Evolutionary conservation across 2,888 invertebrate genomes (phyloP), one percentile per base, ranked within the genome.

Genomic region (Diaphora mendica): DNA sequence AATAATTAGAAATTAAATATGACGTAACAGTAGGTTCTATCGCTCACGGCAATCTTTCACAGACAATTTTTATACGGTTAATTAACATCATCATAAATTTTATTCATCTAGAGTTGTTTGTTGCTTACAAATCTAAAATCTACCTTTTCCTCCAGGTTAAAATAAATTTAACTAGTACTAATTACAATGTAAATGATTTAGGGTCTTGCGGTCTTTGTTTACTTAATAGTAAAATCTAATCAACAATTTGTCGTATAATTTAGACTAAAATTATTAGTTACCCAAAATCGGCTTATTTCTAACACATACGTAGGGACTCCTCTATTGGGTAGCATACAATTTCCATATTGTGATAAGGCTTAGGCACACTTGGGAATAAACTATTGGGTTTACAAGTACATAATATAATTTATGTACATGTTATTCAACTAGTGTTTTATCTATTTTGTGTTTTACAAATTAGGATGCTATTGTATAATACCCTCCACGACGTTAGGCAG

Each of bases 281-380:
- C 26, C 39, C 17, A 39, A 51, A 74, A 74, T 67, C 67, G 68
- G 48, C 64, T 74, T 70, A 74, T 64, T 64, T 51, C 30, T 7
- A 35, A 33, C 51, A 72, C 62, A 33, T 33, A 68, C 48, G 23
- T 17, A 59, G n/a, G 51, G 20, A 71, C 30, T 44, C 39, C 74
- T 64, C 55, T 68, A 68, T 68, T 59, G n/a, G 42, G 64, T 74
- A 74, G 70, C 71, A 71, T 70, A 71, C 39, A 74, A 74, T 74
- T 74, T 71, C 74, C 74, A 74, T 74, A 71, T 68, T 74, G 71
- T 74, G 68, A 71, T 64, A 74, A 48, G 68, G 68, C 64, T 74
- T 30, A 70, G 13, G n/a, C 39, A 23, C 68, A 71, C 64, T 33
- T 20, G 68, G 74, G 70, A 66, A 70, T 55, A 33, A 68, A 65